These are phyloP conservation scores for Urophycis tenuis DNA, from an alignment of 2,797 vertebrate species.

Conservation along the genomic window DNA sequence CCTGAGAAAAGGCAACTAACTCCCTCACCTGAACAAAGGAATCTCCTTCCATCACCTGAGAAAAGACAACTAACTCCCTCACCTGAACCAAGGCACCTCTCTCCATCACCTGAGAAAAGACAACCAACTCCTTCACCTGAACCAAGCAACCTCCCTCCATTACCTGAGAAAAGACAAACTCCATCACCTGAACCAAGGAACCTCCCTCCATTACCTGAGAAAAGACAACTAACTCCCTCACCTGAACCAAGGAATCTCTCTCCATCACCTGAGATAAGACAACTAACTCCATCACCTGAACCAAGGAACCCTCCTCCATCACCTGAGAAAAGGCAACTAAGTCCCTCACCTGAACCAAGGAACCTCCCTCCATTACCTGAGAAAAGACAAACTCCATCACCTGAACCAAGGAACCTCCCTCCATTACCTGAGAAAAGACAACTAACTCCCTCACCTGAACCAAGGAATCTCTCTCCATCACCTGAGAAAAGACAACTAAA, in stretches of 20 bases:
- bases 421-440: slow-evolving; percentile 6
- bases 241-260: slow-evolving; percentile 31
- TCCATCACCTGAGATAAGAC: slow-evolving; percentile 31
- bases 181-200: background rate
- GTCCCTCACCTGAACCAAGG: background rate
- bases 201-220: slow-evolving; percentile 26
- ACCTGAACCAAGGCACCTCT: slow-evolving; percentile 30
- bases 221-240: slow-evolving; percentile 14
- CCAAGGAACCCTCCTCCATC: slow-evolving; percentile 10
- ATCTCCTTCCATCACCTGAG: slow-evolving; percentile 34
- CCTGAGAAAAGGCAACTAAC: slow-evolving; percentile 36
- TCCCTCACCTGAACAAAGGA: slow-evolving; percentile 52
- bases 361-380: slow-evolving; percentile 26
- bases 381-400: slow-evolving; percentile 2
- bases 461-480: slow-evolving; percentile 8
- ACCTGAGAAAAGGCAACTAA: background rate
- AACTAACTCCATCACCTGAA: slow-evolving; percentile 29
- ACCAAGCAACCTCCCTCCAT: slow-evolving; percentile 11
- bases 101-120: slow-evolving; percentile 30
- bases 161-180: background rate
- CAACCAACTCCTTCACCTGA: slow-evolving; percentile 32
- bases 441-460: slow-evolving; percentile 6
- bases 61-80: slow-evolving; percentile 28
- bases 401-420: slow-evolving; percentile 22
- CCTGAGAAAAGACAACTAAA: background rate